Evolutionary conservation across 64 coral and sea anemone genomes (phyloP).

Genomic region (Dendronephthya gigantea): DNA sequence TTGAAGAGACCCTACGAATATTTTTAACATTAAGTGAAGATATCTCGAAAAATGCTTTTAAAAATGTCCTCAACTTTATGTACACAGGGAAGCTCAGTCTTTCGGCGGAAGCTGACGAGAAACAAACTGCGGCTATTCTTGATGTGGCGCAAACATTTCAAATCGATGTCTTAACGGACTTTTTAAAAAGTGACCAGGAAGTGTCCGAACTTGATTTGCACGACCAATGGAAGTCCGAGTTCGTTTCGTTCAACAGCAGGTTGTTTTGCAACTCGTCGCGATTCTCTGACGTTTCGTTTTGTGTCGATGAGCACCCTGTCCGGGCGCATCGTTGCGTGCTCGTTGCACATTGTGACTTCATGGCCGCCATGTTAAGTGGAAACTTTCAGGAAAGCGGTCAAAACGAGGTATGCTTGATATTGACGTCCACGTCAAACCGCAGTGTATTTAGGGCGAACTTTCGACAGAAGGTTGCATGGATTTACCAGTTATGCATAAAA

Average conservation of each 20-base stretch:
- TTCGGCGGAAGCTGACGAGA: neutral
- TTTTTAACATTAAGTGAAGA: neutral
- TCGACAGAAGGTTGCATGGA: no score
- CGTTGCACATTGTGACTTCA: neutral
- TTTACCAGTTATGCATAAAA: no score
- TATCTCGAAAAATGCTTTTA: neutral
- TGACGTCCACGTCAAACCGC: no score
- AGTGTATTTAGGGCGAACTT: no score
- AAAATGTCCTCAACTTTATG: neutral
- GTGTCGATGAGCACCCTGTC: neutral
- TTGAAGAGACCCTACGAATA: neutral
- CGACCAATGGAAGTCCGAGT: neutral
- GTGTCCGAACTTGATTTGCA: neutral
- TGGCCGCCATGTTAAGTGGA: conserved; percentile 12
- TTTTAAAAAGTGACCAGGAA: neutral
- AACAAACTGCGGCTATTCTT: neutral
- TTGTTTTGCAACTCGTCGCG: conserved; percentile 11
- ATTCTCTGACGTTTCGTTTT: neutral
- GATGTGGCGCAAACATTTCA: neutral
- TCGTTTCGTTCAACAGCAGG: neutral
- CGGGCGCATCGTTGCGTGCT: neutral
- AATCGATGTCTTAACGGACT: neutral
- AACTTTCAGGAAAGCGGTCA: neutral
- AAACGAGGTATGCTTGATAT: neutral
- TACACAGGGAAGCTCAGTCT: neutral